A percentile compares a stretch with the other conserved stretches of the same genome.
Conservation (phyloP, 2,888 invertebrate species). For the Exocentrus adspersus region DNA sequence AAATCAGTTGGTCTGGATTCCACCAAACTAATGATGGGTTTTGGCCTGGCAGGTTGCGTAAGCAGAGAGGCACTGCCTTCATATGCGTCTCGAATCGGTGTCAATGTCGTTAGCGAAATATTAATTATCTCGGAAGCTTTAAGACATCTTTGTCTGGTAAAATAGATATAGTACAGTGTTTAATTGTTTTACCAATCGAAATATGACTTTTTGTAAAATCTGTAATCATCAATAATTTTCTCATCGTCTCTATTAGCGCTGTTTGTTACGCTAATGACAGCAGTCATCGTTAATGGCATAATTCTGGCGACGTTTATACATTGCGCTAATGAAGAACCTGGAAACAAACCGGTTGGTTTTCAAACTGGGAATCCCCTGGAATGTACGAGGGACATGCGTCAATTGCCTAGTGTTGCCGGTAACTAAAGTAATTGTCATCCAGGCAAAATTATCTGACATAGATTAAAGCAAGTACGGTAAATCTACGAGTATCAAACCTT, state of each 20-base stretch:
- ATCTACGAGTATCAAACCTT: too few species aligned
- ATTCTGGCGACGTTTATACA: slow-evolving; percentile 10
- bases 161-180: too few species aligned
- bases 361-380: slow-evolving; percentile 1
- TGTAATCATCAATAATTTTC: too few species aligned
- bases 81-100: not conserved
- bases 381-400: slow-evolving; percentile 1
- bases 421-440: slow-evolving; percentile 15
- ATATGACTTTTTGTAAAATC: too few species aligned
- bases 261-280: not conserved
- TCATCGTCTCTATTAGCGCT: too few species aligned
- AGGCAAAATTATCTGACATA: slow-evolving; percentile 8
- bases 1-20: slow-evolving; percentile 12
- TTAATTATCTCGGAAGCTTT: not conserved
- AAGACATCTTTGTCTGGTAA: too few species aligned
- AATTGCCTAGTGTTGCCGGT: slow-evolving; percentile 16
- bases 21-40: slow-evolving; percentile 8
- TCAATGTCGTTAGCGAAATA: not conserved
- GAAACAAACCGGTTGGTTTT: slow-evolving; percentile 14
- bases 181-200: too few species aligned
- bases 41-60: not conserved
- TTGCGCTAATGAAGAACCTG: slow-evolving; percentile 11
- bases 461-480: too few species aligned
- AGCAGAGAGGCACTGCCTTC: not conserved
- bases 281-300: not conserved